These are phyloP conservation scores for Sinohyriopsis cumingii DNA, from an alignment of 2,888 invertebrate species.

Conservation along the genomic window DNA sequence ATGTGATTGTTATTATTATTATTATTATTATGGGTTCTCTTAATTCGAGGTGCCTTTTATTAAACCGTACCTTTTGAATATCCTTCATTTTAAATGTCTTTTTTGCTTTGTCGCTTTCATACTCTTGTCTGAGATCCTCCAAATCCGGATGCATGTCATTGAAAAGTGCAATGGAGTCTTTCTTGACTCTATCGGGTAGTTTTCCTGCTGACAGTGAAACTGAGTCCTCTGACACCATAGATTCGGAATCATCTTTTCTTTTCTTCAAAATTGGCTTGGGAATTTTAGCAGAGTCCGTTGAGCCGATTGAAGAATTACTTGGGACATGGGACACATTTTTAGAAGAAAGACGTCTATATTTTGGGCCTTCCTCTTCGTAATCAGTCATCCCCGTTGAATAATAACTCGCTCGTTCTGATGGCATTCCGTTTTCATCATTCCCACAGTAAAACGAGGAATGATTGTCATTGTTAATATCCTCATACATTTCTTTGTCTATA, in stretches of 20 bases:
- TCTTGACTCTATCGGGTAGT: conserved; percentile 43
- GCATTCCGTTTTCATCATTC: too few species aligned
- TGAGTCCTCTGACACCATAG: conserved; percentile 20
- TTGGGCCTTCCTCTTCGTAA: too few species aligned
- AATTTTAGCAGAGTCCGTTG: background rate
- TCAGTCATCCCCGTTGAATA: too few species aligned
- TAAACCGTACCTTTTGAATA: background rate
- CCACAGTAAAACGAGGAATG: too few species aligned
- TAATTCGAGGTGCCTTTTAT: too few species aligned
- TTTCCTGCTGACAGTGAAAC: conserved; percentile 10
- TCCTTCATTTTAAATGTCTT: conserved; percentile 9
- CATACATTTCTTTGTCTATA: too few species aligned
- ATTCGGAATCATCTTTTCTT: conserved; percentile 29
- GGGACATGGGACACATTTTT: background rate
- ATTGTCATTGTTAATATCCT: too few species aligned
- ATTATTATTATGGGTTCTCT: too few species aligned
- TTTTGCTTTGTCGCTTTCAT: conserved; percentile 4
- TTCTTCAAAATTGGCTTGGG: conserved; percentile 33
- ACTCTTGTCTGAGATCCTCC: conserved; percentile 21
- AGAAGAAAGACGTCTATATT: background rate
- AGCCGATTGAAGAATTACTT: background rate
- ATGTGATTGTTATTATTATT: too few species aligned
- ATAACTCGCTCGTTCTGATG: too few species aligned
- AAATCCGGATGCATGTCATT: conserved; percentile 43
- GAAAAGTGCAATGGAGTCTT: conserved; percentile 56